Base-by-base conservation (phyloP, 2,888 invertebrate species). In the Trachelus tabidus region DNA sequence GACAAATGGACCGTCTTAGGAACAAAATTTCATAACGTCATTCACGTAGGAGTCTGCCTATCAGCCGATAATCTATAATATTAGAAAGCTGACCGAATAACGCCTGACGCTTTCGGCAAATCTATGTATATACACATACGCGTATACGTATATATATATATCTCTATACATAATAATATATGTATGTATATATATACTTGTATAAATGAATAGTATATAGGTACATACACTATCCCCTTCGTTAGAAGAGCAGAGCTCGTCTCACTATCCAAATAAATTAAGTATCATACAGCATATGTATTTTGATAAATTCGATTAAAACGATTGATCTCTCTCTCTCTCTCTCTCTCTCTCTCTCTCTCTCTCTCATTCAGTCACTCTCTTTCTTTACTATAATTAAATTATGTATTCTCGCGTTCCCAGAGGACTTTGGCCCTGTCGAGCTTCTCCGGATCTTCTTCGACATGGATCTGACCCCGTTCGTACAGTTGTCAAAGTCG, bases 21-120 rank as follows among this genome's bases (percentile, higher is more conserved):
- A 86, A 87, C 86, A 85, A 86, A 84, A 83, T 85, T 85, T 86
- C 83, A 82, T 81, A 82, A 79, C 73, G 77, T 77, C 75, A 77
- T 79, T 77, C 73, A 78, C 74, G 69, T 33, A 69, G 30, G 69
- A 33, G 69, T 33, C 33, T 69, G 69, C 69, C 69, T 33, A 69
- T 69, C 69, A 31, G 33, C 31, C 69, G 69, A 69, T 69, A 69
- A 69, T 69, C 69, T 30, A 69, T 69, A 69, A 30, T 12, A 69
- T 69, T 69, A 69, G 69, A 69, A 69, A 69, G 33, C 69, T 69
- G 30, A 30, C 69, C 69, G 69, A 69, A 15, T 15, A 40, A 12
- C 30, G 69, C 15, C 12, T 0, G 30, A 30, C 69, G n/a, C 30
- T 33, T 69, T 33, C 31, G 33, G 69, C 69, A 33, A 69, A 31